These are phyloP conservation scores for Dendrolimus kikuchii DNA, from an alignment of 1,140 invertebrate species.

Conservation along the genomic window DNA sequence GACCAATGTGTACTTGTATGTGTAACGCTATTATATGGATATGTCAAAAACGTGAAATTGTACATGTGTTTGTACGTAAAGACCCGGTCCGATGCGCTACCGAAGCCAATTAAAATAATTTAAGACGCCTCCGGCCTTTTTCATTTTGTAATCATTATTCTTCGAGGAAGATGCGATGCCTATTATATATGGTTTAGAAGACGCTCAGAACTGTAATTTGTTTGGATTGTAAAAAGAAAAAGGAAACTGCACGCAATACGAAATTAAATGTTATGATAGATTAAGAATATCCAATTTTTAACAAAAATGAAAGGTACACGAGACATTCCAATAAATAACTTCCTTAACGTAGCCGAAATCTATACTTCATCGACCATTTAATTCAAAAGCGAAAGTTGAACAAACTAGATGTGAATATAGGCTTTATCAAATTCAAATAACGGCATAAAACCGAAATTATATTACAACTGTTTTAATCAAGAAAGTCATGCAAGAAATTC, in stretches of 20 bases:
- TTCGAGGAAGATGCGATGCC: constrained; percentile 54
- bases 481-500: background rate
- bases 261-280: constrained; percentile 18
- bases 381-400: no score
- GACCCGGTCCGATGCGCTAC: constrained; percentile 50
- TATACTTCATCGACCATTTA: no score
- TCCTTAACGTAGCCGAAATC: no score
- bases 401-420: no score
- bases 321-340: background rate
- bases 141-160: constrained; percentile 68
- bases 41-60: constrained; percentile 14
- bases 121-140: constrained; percentile 64
- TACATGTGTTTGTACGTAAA: constrained; percentile 27
- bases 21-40: constrained; percentile 16
- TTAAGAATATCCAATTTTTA: constrained; percentile 7
- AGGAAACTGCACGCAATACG: constrained; percentile 20
- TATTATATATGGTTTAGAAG: constrained; percentile 59
- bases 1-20: constrained; percentile 3
- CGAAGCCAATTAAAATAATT: constrained; percentile 74
- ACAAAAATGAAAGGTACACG: background rate
- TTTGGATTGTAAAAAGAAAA: constrained; percentile 31
- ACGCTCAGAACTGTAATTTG: constrained; percentile 47
- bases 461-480: no score
- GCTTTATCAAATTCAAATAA: no score
- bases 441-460: no score